Conservation (phyloP, 2,113 vertebrate species). For the Falco punctatus region DNA sequence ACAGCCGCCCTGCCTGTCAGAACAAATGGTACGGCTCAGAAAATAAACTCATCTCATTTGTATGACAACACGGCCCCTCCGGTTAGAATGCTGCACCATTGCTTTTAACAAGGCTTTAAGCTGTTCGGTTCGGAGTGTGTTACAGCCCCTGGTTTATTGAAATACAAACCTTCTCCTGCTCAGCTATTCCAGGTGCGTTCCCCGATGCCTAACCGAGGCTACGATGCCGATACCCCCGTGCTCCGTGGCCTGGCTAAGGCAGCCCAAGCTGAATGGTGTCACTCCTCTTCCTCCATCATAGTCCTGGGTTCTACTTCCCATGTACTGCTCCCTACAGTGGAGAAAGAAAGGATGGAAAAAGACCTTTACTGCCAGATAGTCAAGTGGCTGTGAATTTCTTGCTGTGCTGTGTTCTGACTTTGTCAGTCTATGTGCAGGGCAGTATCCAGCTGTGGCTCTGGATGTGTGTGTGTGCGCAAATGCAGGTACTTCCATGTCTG, state of each 20-base stretch:
- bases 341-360: background rate
- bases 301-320: background rate
- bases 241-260: background rate
- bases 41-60: constrained; percentile 98
- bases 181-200: background rate
- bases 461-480: background rate
- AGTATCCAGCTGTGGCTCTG: background rate
- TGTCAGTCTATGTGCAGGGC: background rate
- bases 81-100: constrained; percentile 88
- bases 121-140: constrained; percentile 57
- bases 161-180: constrained; percentile 23
- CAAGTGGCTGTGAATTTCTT: background rate
- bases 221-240: background rate
- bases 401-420: background rate
- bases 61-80: constrained; percentile 91
- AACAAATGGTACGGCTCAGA: constrained; percentile 89
- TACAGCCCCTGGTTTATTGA: constrained; percentile 46
- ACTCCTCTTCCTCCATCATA: background rate
- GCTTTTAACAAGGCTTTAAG: constrained; percentile 78
- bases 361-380: background rate
- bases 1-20: constrained; percentile 91
- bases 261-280: background rate
- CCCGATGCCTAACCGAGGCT: background rate
- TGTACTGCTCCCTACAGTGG: background rate
- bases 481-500: background rate